Base-by-base conservation (phyloP, 2,797 vertebrate genomes). In the Diceros bicornis region DNA sequence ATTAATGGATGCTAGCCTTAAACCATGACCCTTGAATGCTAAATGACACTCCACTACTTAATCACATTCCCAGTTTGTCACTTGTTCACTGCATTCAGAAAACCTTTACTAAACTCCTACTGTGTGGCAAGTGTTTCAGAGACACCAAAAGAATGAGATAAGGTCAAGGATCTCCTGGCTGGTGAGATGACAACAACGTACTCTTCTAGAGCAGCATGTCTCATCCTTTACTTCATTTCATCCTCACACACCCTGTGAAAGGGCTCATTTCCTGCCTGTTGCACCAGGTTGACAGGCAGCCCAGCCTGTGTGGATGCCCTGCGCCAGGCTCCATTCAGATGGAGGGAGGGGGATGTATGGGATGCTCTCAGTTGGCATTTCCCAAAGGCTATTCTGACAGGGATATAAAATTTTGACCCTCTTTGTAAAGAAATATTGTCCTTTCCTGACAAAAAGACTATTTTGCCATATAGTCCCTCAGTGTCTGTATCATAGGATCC, bases 331-430 rank as follows among this genome's bases (percentile, higher is more conserved):
- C 71, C 41, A 41, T 25, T 62, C 41, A 25, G 32, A 18, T 23
- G 12, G 27, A 89, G 16, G 8, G 2, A 41, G 47, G 11, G 2
- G 20, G 8, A 5, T 7, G 0, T 1, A 17, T 0, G 50, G 34
- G 52, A 79, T 12, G 13, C 13, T 64, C 5, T 68, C 50, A 0
- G 18, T 12, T 84, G 64, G 41, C 34, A 89, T 74, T 93, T 91
- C 57, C 72, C 50, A 95, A 82, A 91, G 9, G 8, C 37, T 57
- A 2, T 25, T 92, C 82, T 89, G 74, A 94, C 57, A 52, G 10
- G 64, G 62, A 62, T 78, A 57, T 52, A 55, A 69, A 41, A 89
- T 4, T 9, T 37, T 62, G 50, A 91, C 5, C n/a, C 57, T 92
- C 71, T 72, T 44, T 78, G 10, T 91, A 34, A 64, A 94, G 41